Conservation (phyloP, 2,888 invertebrate genomes). For the Clitarchus hookeri region DNA sequence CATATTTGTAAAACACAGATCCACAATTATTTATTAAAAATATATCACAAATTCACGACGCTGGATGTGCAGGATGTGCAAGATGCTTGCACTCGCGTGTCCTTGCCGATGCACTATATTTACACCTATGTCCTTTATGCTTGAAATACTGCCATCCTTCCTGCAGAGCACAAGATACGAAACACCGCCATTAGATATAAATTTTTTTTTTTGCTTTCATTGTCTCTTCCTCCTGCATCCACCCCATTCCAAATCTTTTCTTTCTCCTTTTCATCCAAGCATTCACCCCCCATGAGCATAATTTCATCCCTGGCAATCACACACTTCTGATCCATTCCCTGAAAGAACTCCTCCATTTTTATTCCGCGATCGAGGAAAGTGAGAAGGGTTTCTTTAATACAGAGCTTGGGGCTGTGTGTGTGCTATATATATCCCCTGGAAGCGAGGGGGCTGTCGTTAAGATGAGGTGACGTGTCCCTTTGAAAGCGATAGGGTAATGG, state of each 20-base stretch:
- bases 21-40: no score
- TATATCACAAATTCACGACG: no score
- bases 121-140: not conserved
- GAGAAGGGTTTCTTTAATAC: constrained; percentile 18
- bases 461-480: not conserved
- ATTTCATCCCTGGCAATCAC: constrained; percentile 24
- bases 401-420: not conserved
- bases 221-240: constrained; percentile 19
- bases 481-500: not conserved
- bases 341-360: constrained; percentile 20
- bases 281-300: constrained; percentile 18
- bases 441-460: not conserved
- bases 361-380: constrained; percentile 25
- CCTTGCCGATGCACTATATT: not conserved
- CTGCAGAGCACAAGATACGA: not conserved
- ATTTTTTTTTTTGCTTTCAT: constrained; percentile 20
- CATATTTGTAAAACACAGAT: no score
- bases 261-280: not conserved
- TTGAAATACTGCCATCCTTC: not conserved
- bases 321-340: constrained; percentile 26
- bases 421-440: not conserved
- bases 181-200: constrained; percentile 20
- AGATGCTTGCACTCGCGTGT: no score
- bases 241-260: constrained; percentile 4
- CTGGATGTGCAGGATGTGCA: no score